Evolutionary conservation across 2,797 vertebrate species (phyloP), one percentile per base, ranked within the genome.

Genomic region (Smutsia temminckii): DNA sequence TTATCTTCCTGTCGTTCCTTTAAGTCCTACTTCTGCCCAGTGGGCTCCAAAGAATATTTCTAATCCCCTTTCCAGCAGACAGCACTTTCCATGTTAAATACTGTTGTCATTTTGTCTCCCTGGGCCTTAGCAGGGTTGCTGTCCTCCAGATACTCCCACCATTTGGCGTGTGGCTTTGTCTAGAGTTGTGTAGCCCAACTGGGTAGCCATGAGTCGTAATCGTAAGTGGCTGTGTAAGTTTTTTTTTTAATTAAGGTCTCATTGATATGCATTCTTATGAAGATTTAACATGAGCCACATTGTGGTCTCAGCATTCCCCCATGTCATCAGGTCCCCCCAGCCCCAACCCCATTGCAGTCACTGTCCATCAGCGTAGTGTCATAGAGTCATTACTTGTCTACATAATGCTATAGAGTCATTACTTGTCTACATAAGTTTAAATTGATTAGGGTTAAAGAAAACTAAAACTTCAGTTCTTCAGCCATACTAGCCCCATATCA

Each of bases 391-490:
- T 46, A 46, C 46, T 46, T 46, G 46, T 46, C 46, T 85, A 49
- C 59, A 63, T 7, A 40, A 40, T 40, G 40, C 40, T 40, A 40
- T 40, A 7, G 40, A 40, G 40, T 40, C 46, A 46, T 46, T 46
- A 46, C 46, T 46, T 46, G 46, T 46, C 46, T 85, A 49, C 59
- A 63, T 79, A 75, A 21, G 66, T 91, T 88, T 89, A 55, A 89
- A 80, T 57, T 37, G 42, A 85, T 89, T 79, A 95, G 53, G 89
- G 63, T 94, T 23, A 89, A 85, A 40, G 27, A 46, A 18, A 91
- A 77, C 20, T 21, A 34, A 63, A 89, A 71, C 42, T 66, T 74
- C 51, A 32, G 25, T 49, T 85, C 68, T 66, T 85, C 74, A 53
- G 59, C 42, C 37, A 10, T 49, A 57, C 16, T 75, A 53, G n/a